These are phyloP conservation scores for Aspidiotus destructor DNA, from an alignment of 2,888 invertebrate species.

Conservation along the genomic window DNA sequence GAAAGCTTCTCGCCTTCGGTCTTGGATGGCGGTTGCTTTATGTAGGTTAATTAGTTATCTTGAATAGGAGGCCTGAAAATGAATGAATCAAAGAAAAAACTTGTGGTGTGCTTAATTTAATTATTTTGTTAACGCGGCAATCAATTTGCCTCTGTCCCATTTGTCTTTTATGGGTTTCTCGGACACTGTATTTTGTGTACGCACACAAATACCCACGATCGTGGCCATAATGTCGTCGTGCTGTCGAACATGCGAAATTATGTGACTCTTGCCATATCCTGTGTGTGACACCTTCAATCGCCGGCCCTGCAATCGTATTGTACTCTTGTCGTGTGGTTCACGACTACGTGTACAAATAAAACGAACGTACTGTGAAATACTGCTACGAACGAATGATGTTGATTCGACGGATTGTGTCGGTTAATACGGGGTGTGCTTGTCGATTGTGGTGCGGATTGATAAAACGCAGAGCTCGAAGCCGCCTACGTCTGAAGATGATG, in stretches of 20 bases:
- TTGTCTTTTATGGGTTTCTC: conserved; percentile 33
- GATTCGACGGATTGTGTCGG: conserved; percentile 17
- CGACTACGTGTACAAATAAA: conserved; percentile 6
- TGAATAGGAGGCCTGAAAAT: neutral
- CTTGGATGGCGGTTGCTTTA: too few species aligned
- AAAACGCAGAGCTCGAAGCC: conserved; percentile 61
- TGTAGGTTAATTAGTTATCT: too few species aligned
- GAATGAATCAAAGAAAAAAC: conserved; percentile 6
- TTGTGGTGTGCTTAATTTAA: conserved; percentile 25
- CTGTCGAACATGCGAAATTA: conserved; percentile 26
- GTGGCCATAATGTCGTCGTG: conserved; percentile 28
- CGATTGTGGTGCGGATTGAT: conserved; percentile 16
- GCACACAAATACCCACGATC: conserved; percentile 29
- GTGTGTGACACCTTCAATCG: conserved; percentile 1
- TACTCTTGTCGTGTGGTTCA: neutral
- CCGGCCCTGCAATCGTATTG: neutral
- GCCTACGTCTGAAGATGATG: conserved; percentile 96
- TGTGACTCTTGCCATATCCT: conserved; percentile 5
- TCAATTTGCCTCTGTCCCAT: conserved; percentile 34
- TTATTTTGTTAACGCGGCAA: conserved; percentile 33
- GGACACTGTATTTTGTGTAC: conserved; percentile 29
- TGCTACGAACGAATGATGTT: conserved; percentile 10
- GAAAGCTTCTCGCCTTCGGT: too few species aligned
- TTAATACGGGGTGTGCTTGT: conserved; percentile 18
- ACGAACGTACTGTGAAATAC: neutral